phyloP scores from a whole-genome alignment of 2,797 vertebrate genomes.

The Trematomus bernacchii region DNA sequence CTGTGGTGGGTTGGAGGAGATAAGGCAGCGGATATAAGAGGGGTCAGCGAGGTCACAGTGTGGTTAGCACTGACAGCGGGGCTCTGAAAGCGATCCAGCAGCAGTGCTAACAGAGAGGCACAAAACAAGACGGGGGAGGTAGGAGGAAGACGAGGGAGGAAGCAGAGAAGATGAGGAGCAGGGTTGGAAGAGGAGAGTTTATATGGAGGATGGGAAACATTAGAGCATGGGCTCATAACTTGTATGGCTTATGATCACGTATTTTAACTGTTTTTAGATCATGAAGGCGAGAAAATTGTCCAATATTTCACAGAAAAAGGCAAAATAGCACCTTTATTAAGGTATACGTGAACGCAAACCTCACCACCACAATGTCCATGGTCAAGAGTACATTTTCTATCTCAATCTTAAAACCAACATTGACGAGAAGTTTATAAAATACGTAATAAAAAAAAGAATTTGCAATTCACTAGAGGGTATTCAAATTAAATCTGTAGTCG shows the following conservation, averaged over 20 bases:
- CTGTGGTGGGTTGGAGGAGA: constrained; percentile 70
- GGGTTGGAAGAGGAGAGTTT: constrained; percentile 3
- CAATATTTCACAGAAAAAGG: background rate
- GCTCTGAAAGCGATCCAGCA: constrained; percentile 73
- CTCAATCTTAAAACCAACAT: background rate
- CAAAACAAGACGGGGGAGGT: constrained; percentile 19
- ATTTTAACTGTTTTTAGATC: background rate
- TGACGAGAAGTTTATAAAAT: background rate
- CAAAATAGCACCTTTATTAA: background rate
- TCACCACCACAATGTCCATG: background rate
- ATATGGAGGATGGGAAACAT: background rate
- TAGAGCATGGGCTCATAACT: background rate
- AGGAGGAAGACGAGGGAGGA: constrained; percentile 16
- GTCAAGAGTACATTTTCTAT: background rate
- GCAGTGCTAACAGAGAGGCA: constrained; percentile 51
- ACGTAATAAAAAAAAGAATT: background rate
- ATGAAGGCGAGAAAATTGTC: background rate
- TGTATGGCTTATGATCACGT: background rate
- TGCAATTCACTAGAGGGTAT: background rate
- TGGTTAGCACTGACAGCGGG: constrained; percentile 72
- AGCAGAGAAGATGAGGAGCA: constrained; percentile 3
- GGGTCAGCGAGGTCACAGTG: constrained; percentile 77
- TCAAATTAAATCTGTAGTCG: background rate
- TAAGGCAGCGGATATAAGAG: constrained; percentile 79
- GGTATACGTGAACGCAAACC: background rate